Conservation (phyloP, 1,140 invertebrate species). For the Meloidogyne floridensis region DNA sequence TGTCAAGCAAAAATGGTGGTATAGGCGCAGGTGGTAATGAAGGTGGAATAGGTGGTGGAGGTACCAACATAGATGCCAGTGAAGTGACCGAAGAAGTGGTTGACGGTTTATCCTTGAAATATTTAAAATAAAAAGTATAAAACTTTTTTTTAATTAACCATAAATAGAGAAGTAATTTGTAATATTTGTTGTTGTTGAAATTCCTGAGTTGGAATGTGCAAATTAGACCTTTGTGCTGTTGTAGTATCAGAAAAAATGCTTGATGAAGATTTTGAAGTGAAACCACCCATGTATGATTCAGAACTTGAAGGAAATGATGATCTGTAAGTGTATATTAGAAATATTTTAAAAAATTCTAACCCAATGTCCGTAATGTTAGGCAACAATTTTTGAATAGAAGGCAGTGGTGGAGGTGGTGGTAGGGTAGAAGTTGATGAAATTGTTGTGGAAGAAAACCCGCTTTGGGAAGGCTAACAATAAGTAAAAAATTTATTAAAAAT, state of each 20-base stretch:
- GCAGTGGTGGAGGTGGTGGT: not conserved
- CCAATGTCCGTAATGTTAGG: not conserved
- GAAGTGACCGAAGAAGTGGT: not conserved
- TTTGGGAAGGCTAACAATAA: not conserved
- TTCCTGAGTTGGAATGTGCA: not conserved
- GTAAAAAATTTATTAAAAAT: not conserved
- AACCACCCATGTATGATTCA: not conserved
- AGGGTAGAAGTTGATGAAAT: not conserved
- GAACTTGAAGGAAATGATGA: conserved; percentile 1
- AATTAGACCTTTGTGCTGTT: not conserved
- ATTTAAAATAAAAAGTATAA: not conserved
- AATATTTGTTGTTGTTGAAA: not conserved
- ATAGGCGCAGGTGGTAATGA: not conserved
- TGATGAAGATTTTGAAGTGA: not conserved
- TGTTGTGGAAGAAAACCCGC: not conserved
- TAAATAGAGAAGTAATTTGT: not conserved
- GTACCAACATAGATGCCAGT: not conserved
- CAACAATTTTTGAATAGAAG: not conserved
- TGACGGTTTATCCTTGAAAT: conserved; percentile 11
- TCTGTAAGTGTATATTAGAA: not conserved
- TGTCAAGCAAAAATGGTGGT: not conserved
- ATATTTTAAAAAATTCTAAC: not conserved
- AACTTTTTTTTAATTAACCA: not conserved
- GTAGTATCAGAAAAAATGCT: not conserved
- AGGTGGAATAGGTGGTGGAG: conserved; percentile 20